phyloP scores from a whole-genome alignment of 2,888 invertebrate species.

The Conops quadrifasciatus region DNA sequence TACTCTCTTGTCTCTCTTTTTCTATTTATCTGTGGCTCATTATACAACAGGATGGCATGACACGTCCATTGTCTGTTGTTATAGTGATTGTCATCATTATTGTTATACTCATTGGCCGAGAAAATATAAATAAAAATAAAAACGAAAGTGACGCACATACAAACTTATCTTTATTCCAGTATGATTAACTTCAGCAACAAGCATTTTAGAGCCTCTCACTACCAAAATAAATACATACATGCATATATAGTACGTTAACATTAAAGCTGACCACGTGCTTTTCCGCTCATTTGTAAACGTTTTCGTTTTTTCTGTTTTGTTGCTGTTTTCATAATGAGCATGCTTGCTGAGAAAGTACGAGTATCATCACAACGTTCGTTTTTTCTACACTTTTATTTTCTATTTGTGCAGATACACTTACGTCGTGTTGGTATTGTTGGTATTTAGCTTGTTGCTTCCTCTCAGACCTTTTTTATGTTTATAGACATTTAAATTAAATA shows the following conservation, averaged over 20 bases:
- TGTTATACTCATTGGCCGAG: too few relatives aligned
- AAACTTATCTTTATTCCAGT: not conserved
- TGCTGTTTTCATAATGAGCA: conserved; percentile 11
- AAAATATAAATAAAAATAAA: too few relatives aligned
- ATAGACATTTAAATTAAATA: not conserved
- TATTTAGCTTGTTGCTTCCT: too few relatives aligned
- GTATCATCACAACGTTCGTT: not conserved
- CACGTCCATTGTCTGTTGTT: too few relatives aligned
- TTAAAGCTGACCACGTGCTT: conserved; percentile 43
- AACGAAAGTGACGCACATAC: not conserved
- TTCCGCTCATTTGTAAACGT: conserved; percentile 41
- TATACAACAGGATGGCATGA: too few relatives aligned
- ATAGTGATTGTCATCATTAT: too few relatives aligned
- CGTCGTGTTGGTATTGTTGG: too few relatives aligned
- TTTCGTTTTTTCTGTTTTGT: conserved; percentile 2
- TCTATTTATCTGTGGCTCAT: not conserved
- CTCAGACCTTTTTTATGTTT: not conserved
- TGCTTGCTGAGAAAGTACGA: conserved; percentile 1
- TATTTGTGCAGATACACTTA: not conserved
- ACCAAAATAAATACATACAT: not conserved
- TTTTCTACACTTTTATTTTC: too few relatives aligned
- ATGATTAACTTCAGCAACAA: not conserved
- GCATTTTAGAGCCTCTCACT: not conserved
- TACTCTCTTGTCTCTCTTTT: not conserved
- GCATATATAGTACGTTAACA: not conserved